These are phyloP conservation scores for Malacoraja senta DNA, from an alignment of 2,797 vertebrate genomes.

Conservation along the genomic window DNA sequence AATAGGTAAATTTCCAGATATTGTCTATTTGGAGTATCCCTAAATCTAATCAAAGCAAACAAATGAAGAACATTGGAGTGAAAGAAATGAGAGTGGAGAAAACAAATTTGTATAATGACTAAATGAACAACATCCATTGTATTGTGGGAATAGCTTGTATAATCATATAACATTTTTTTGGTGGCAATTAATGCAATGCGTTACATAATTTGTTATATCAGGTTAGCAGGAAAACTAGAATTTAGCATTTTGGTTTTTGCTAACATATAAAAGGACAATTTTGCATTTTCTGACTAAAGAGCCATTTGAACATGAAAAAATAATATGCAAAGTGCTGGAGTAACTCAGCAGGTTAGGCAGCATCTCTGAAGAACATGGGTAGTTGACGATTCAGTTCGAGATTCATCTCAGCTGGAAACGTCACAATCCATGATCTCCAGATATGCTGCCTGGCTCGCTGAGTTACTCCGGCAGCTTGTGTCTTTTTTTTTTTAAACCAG, in stretches of 20 bases:
- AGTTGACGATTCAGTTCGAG: no score
- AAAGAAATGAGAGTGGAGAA: neutral
- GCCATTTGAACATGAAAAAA: no score
- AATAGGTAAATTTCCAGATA: neutral
- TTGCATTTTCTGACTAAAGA: no score
- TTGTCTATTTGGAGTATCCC: neutral
- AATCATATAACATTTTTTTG: neutral
- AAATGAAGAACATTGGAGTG: neutral
- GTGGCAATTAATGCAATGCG: neutral
- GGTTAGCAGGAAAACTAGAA: neutral
- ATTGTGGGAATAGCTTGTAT: neutral
- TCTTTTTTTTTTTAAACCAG: no score
- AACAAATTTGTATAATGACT: neutral
- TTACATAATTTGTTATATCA: neutral
- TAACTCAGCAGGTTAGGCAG: no score
- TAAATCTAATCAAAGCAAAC: neutral
- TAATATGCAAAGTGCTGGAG: no score
- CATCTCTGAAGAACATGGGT: no score
- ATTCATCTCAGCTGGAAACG: no score
- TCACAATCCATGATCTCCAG: no score
- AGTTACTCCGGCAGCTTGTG: no score
- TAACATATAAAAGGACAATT: neutral
- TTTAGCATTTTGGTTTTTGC: neutral
- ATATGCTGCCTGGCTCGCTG: no score
- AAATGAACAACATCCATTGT: neutral